A percentile compares a stretch with the other conserved stretches of the same genome.
phyloP scores from a whole-genome alignment of 2,797 vertebrate species.

The Natrix natrix region DNA sequence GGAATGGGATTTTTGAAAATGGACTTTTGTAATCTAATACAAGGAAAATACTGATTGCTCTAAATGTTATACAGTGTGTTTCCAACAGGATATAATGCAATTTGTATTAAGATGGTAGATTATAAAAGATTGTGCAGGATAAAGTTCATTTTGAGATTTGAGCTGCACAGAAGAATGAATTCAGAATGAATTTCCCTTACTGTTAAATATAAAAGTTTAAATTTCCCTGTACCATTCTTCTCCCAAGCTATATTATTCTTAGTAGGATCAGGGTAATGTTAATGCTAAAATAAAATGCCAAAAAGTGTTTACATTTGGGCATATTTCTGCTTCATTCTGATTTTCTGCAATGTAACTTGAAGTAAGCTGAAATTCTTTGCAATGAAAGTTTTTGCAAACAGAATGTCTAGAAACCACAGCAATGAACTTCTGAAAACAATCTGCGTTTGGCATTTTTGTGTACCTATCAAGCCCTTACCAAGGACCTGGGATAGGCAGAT shows the following conservation, averaged over 20 bases:
- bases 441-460: too few species aligned
- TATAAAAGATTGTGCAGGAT: not conserved
- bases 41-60: not conserved
- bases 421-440: not conserved
- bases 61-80: not conserved
- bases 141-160: not conserved
- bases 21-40: not conserved
- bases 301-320: not conserved
- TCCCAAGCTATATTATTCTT: not conserved
- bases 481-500: too few species aligned
- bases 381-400: not conserved
- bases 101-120: not conserved
- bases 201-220: not conserved
- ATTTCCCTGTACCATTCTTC: not conserved
- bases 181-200: not conserved
- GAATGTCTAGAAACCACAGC: not conserved
- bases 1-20: not conserved
- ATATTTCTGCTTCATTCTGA: not conserved
- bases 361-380: not conserved
- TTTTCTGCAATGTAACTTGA: not conserved
- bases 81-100: not conserved
- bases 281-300: not conserved
- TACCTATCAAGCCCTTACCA: too few species aligned
- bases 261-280: not conserved
- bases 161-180: not conserved